phyloP scores from a whole-genome alignment of 2,113 vertebrate genomes.

The Aramus guarauna region DNA sequence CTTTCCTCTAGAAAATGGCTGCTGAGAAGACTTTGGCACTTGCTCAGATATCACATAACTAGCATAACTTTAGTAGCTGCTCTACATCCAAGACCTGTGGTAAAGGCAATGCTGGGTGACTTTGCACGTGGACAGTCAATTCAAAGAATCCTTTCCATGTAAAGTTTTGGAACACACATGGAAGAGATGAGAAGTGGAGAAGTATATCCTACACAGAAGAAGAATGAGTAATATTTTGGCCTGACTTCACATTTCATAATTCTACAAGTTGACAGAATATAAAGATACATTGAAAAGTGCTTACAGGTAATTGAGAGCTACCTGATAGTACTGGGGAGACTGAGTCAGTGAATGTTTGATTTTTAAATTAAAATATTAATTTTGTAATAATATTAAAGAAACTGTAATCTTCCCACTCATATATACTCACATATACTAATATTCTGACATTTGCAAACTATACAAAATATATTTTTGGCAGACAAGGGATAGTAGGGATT shows the following conservation, averaged over 20 bases:
- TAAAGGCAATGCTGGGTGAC: neutral
- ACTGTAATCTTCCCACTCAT: neutral
- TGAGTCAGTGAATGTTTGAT: neutral
- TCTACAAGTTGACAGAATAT: neutral
- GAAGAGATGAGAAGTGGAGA: neutral
- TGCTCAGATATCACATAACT: neutral
- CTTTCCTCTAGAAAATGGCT: neutral
- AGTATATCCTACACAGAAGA: neutral
- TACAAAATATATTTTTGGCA: neutral
- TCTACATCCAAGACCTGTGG: neutral
- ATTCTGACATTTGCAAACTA: neutral
- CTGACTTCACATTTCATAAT: neutral
- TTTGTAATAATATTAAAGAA: neutral
- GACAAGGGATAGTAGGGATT: neutral
- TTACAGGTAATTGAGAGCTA: neutral
- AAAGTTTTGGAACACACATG: neutral
- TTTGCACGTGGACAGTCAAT: neutral
- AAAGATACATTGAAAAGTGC: neutral
- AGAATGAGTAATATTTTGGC: neutral
- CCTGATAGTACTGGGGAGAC: neutral
- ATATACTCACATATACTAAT: neutral
- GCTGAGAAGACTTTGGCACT: neutral
- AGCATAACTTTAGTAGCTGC: neutral
- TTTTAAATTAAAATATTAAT: conserved; percentile 7
- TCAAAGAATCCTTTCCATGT: neutral